Base-by-base conservation (phyloP, 2,797 vertebrate species). In the Arnoldichthys spilopterus region DNA sequence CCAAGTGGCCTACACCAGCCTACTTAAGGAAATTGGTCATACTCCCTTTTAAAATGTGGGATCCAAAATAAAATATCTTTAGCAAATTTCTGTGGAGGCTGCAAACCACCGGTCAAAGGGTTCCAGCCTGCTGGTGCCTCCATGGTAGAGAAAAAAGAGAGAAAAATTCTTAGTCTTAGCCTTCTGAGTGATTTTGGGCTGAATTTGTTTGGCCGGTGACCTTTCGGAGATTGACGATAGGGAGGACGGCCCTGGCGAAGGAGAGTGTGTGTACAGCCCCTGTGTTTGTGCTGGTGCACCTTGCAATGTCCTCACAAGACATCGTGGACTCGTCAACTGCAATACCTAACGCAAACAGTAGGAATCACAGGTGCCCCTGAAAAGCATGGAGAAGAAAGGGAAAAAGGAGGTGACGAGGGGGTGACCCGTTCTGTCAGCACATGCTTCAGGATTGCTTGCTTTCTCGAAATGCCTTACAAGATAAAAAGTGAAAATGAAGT, bases 181-280 rank as follows among this genome's bases (percentile, higher is more conserved):
- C 84, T 72, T 51, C 75, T 82, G 85, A 90, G 84, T 73, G 76
- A 83, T 88, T 88, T 83, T 82, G 63, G 82, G 80, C 79, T 86
- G 84, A 49, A 75, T 74, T 84, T 90, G 85, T 88, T 90, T 91
- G 81, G 87, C 86, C 80, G 59, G 43, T 89, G 87, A 91, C 89
- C 90, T 92, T 91, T 91, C 74, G 78, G 79, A 78, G 7, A 62
- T 69, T 81, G 78, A 83, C 72, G 47, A 24, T 74, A 72, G 68
- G 56, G 54, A 78, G 18, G 54, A 40, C 51, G 59, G 76, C 45
- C 59, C 58, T 9, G 68, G 59, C n/a, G 18, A 43, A 53, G 68
- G 49, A 22, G 18, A 30, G 67, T 24, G 74, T 45, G 62, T 28
- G 30, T 54, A 13, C 53, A 15, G 69, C 0, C 20, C n/a, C 37